Conservation (phyloP, 2,888 invertebrate species). For the Cataglyphis livida region DNA sequence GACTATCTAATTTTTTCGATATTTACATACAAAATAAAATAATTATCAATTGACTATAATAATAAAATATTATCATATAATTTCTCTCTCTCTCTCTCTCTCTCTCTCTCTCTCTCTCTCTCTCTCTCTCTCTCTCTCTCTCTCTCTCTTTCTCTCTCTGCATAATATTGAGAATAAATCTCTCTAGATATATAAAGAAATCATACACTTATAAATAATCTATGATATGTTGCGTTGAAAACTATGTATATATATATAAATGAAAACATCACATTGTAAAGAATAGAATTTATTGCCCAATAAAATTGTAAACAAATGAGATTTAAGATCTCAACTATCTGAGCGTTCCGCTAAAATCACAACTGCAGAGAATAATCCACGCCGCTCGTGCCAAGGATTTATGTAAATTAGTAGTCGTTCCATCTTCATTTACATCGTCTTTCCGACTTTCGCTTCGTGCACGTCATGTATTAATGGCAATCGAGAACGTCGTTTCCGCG, state of each 20-base stretch:
- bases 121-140: too few relatives aligned
- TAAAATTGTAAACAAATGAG: not conserved
- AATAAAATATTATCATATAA: not conserved
- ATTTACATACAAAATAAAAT: not conserved
- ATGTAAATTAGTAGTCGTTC: slow-evolving; percentile 36
- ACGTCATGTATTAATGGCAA: slow-evolving; percentile 31
- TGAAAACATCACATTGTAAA: not conserved
- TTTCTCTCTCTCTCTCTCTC: not conserved
- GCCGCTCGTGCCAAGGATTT: slow-evolving; percentile 34
- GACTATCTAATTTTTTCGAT: not conserved
- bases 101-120: too few relatives aligned
- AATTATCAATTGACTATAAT: not conserved
- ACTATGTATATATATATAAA: too few relatives aligned
- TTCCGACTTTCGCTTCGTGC: not conserved
- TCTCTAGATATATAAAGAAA: not conserved
- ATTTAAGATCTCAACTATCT: not conserved
- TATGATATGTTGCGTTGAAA: not conserved
- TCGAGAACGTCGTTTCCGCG: slow-evolving; percentile 19
- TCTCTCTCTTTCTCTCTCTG: too few relatives aligned
- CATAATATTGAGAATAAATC: not conserved
- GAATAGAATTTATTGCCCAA: not conserved
- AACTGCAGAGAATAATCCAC: not conserved
- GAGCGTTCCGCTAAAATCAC: slow-evolving; percentile 27
- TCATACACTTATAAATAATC: not conserved
- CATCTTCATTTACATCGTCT: slow-evolving; percentile 43